These are phyloP conservation scores for Tupaia tana DNA, from an alignment of 2,113 vertebrate genomes.

Conservation along the genomic window DNA sequence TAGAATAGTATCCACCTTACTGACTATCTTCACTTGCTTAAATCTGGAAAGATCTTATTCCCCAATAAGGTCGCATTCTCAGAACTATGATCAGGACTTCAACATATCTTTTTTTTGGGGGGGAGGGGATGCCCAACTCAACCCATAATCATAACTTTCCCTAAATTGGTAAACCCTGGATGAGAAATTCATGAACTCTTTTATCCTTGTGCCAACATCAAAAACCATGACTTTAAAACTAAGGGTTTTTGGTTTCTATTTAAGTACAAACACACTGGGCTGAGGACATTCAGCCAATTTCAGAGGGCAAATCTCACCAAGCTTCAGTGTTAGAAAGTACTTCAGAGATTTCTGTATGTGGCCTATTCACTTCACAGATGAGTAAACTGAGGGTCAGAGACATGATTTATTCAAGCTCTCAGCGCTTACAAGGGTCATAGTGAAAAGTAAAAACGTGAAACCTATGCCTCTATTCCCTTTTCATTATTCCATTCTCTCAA, in stretches of 20 bases:
- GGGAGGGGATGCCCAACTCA: not conserved
- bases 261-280: not conserved
- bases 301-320: not conserved
- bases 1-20: not conserved
- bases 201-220: not conserved
- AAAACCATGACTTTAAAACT: slow-evolving; percentile 24
- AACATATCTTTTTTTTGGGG: not conserved
- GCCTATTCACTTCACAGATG: not conserved
- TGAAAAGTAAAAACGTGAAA: slow-evolving; percentile 6
- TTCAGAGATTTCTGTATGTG: not conserved
- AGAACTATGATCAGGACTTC: not conserved
- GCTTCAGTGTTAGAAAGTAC: not conserved
- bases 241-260: not conserved
- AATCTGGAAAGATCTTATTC: slow-evolving; percentile 36
- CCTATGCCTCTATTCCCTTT: not conserved
- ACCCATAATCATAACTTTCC: not conserved
- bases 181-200: not conserved
- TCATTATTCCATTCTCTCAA: not conserved
- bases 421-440: not conserved
- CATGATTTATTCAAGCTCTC: not conserved
- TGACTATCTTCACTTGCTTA: slow-evolving; percentile 14
- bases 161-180: not conserved
- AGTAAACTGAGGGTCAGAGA: not conserved
- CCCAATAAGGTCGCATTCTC: slow-evolving; percentile 2
- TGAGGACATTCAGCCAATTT: not conserved